Evolutionary conservation across 2,797 vertebrate species (phyloP).

Genomic region (Chelon auratus): DNA sequence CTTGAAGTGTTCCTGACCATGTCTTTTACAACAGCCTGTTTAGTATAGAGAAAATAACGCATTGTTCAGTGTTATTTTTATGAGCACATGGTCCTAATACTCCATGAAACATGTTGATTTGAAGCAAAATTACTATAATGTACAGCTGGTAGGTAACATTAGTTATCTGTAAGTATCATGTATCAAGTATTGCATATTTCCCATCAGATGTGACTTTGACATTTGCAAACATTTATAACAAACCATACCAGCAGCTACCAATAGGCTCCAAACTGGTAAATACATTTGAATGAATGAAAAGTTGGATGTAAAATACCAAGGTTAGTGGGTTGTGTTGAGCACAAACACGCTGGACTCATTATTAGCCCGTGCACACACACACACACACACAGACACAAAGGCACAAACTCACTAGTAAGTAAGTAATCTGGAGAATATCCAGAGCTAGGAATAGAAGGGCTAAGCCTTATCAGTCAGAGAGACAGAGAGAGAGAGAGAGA

Average conservation of each 20-base stretch:
- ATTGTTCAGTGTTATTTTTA: neutral
- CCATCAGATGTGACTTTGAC: neutral
- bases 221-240: too few relatives aligned
- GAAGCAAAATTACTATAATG: neutral
- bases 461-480: slow-evolving; percentile 75
- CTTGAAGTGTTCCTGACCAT: neutral
- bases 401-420: slow-evolving; percentile 40
- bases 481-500: slow-evolving; percentile 33
- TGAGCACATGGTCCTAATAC: neutral
- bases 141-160: neutral
- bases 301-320: neutral
- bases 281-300: neutral
- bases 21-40: neutral
- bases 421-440: slow-evolving; percentile 83
- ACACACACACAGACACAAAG: slow-evolving; percentile 21
- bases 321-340: neutral
- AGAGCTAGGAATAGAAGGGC: slow-evolving; percentile 84
- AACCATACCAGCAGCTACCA: too few relatives aligned
- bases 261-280: neutral
- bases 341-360: slow-evolving; percentile 13
- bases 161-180: too few relatives aligned
- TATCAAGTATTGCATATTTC: too few relatives aligned
- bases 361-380: slow-evolving; percentile 23
- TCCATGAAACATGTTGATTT: neutral
- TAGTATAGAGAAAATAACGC: neutral